Evolutionary conservation across 2,797 vertebrate species (phyloP).

Genomic region (Vireo griseus): DNA sequence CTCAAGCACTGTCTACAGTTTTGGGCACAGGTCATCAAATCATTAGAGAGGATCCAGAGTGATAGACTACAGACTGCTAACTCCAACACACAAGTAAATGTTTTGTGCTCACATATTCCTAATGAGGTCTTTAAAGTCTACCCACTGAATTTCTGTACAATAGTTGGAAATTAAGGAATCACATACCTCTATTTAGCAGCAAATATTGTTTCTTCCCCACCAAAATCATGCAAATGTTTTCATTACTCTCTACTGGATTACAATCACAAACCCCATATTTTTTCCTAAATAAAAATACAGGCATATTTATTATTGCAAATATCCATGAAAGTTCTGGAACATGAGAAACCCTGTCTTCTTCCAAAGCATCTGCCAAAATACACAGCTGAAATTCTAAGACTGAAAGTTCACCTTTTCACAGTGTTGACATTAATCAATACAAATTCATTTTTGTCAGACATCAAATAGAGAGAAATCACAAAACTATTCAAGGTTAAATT

Average conservation of each 20-base stretch:
- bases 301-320: neutral
- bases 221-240: neutral
- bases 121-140: neutral
- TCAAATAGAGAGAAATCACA: neutral
- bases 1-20: neutral
- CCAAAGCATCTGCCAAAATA: neutral
- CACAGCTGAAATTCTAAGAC: neutral
- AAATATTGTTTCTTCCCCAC: neutral
- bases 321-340: neutral
- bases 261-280: rapidly evolving
- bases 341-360: neutral
- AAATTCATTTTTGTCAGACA: neutral
- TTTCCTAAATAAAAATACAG: neutral
- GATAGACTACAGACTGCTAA: neutral
- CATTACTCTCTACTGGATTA: neutral
- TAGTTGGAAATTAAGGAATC: neutral
- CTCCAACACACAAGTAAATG: neutral
- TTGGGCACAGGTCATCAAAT: neutral
- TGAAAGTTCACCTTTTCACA: neutral
- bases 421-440: neutral
- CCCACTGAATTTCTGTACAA: neutral
- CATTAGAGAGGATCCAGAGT: neutral
- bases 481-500: neutral
- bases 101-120: neutral
- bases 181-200: neutral